Conservation (phyloP, 2,113 vertebrate species). For the Mobula hypostoma region DNA sequence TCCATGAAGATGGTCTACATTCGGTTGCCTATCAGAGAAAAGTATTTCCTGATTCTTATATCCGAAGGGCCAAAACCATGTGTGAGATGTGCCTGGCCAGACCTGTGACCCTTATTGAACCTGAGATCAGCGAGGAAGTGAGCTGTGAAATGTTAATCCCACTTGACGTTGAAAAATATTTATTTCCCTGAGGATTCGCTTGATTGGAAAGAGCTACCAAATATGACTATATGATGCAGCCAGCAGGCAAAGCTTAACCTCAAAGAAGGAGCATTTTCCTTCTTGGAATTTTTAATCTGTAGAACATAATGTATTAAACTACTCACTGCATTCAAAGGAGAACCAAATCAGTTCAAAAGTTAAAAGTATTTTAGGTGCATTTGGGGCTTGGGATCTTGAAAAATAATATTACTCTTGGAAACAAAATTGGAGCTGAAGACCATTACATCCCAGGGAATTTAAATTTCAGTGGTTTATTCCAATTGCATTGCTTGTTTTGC, state of each 20-base stretch:
- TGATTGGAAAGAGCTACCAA: not conserved
- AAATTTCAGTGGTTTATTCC: not conserved
- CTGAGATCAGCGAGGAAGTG: not conserved
- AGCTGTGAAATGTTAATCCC: conserved; percentile 16
- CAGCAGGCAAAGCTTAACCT: conserved; percentile 3
- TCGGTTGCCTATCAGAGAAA: not conserved
- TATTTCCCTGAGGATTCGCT: not conserved
- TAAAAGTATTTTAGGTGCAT: not conserved
- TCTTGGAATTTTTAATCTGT: conserved; percentile 4
- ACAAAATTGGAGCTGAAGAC: not conserved
- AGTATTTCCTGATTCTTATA: not conserved
- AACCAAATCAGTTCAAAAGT: not conserved
- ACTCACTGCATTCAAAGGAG: not conserved
- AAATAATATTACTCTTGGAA: not conserved
- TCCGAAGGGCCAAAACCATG: not conserved
- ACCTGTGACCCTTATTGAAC: not conserved
- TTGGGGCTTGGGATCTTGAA: not conserved
- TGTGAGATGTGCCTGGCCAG: not conserved
- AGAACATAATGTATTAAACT: not conserved
- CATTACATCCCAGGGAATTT: not conserved
- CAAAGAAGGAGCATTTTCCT: not conserved
- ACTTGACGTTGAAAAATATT: not conserved
- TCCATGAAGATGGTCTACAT: not conserved
- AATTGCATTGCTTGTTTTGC: not conserved
- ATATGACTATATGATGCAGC: not conserved